Percentiles rank a stretch among this genome's conserved stretches.
Evolutionary conservation across 2,113 vertebrate genomes (phyloP).

Genomic region (Sporophila hypoxantha): DNA sequence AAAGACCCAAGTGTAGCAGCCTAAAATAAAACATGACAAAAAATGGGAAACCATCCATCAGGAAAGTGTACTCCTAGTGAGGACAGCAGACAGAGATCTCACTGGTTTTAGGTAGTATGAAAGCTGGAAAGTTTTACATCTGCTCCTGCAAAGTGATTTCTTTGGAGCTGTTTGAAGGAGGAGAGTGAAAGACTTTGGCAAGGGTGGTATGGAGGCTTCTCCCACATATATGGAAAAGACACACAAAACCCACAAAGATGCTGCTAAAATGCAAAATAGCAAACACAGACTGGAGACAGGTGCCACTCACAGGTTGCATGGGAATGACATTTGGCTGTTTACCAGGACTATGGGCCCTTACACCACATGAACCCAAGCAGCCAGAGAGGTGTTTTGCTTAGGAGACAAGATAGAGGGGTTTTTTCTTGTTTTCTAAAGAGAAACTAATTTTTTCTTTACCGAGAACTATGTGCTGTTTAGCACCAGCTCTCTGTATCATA

Average conservation of each 20-base stretch:
- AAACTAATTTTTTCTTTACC: not conserved
- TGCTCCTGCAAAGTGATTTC: not conserved
- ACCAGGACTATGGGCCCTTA: not conserved
- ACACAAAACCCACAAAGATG: not conserved
- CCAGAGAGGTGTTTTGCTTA: not conserved
- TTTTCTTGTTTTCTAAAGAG: not conserved
- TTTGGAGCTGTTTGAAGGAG: not conserved
- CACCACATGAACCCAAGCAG: not conserved
- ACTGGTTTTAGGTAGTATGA: not conserved
- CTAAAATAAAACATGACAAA: not conserved
- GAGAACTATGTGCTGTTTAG: not conserved
- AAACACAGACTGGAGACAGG: not conserved
- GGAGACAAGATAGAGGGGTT: not conserved
- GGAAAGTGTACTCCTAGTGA: not conserved
- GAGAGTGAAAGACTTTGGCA: not conserved
- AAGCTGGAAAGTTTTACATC: not conserved
- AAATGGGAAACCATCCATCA: not conserved
- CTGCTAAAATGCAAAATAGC: not conserved
- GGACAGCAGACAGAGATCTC: not conserved
- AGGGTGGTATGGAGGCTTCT: not conserved
- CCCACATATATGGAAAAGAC: not conserved
- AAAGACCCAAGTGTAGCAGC: not conserved
- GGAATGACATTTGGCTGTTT: not conserved
- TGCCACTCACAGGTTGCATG: rapidly evolving
- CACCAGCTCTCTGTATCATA: not conserved